Conservation (phyloP, 2,888 invertebrate genomes). For the Stenodera caucasica region DNA sequence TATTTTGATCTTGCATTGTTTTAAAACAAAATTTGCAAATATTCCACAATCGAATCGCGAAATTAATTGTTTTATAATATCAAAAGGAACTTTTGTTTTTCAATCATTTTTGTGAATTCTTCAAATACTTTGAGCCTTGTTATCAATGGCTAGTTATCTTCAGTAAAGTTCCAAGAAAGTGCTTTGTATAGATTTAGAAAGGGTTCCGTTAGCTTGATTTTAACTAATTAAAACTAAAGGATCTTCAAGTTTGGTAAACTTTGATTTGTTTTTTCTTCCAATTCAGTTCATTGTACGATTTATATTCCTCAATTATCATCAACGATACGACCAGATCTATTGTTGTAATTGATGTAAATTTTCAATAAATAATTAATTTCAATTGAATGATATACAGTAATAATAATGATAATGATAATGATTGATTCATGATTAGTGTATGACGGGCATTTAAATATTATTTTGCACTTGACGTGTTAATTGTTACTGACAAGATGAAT, state of each 20-base stretch:
- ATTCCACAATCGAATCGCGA: background rate
- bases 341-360: slow-evolving; percentile 13
- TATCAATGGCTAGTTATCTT: background rate
- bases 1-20: too few relatives aligned
- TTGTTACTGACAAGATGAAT: slow-evolving; percentile 11
- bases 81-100: background rate
- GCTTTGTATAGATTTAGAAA: background rate
- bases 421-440: slow-evolving; percentile 5
- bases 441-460: background rate
- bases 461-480: slow-evolving; percentile 16
- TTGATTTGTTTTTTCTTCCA: too few relatives aligned
- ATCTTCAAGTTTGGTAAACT: too few relatives aligned
- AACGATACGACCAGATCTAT: slow-evolving; percentile 16
- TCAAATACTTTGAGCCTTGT: background rate
- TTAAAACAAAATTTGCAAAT: too few relatives aligned
- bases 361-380: slow-evolving; percentile 20
- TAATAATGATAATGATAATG: background rate
- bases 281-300: slow-evolving; percentile 16
- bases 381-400: slow-evolving; percentile 17
- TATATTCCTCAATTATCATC: slow-evolving; percentile 16
- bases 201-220: too few relatives aligned
- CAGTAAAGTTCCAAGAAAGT: background rate
- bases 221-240: too few relatives aligned
- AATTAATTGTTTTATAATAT: background rate
- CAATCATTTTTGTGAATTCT: background rate